Conservation (phyloP, 2,113 vertebrate genomes). For the Papio anubis region DNA sequence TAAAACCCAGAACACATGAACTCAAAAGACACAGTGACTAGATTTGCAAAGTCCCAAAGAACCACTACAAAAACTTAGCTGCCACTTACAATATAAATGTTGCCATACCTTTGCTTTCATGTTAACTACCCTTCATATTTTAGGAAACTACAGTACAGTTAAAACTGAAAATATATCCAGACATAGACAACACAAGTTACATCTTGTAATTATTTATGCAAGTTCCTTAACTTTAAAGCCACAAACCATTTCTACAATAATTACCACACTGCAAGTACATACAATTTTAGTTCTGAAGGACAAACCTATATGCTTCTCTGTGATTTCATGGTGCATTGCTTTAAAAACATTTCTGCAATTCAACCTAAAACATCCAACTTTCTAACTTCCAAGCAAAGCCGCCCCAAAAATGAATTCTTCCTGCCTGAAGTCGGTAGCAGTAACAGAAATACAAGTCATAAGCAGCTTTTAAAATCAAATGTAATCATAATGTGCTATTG, state of each 20-base stretch:
- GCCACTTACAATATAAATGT: background rate
- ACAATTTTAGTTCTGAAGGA: slow-evolving; percentile 7
- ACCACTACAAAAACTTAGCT: background rate
- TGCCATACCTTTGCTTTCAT: background rate
- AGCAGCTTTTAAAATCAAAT: slow-evolving; percentile 42
- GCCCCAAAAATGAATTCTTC: slow-evolving; percentile 14
- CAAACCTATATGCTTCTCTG: background rate
- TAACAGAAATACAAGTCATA: slow-evolving; percentile 12
- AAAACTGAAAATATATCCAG: slow-evolving; percentile 21
- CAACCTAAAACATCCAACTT: background rate
- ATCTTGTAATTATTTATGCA: background rate
- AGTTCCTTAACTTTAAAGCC: background rate
- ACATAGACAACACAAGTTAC: background rate
- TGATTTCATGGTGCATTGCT: background rate
- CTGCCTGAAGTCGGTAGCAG: background rate
- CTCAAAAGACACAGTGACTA: background rate
- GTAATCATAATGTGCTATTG: background rate
- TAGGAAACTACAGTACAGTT: background rate
- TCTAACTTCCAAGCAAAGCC: slow-evolving; percentile 8
- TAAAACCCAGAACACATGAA: background rate
- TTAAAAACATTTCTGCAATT: slow-evolving; percentile 4
- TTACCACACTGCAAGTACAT: background rate
- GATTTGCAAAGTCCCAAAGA: slow-evolving; percentile 15
- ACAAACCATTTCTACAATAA: background rate
- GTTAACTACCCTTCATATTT: background rate